These are phyloP conservation scores for Xestia ashworthii DNA, from an alignment of 2,888 invertebrate genomes.

Conservation along the genomic window DNA sequence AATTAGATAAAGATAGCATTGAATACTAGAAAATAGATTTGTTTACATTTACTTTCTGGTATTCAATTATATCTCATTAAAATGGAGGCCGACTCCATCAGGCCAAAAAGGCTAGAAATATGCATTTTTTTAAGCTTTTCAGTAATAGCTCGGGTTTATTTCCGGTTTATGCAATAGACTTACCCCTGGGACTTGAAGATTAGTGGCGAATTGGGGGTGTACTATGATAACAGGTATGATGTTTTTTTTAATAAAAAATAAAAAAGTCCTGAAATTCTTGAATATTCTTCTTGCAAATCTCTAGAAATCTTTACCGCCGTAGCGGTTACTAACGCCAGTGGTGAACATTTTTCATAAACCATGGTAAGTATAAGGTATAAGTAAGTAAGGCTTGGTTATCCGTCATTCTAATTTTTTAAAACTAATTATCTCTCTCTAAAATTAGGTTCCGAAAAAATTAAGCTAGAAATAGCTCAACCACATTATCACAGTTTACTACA, in stretches of 20 bases:
- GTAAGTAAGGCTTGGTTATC: too few relatives aligned
- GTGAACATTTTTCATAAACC: too few relatives aligned
- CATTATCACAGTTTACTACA: conserved; percentile 1
- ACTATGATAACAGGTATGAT: not conserved
- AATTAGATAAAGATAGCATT: too few relatives aligned
- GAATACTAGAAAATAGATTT: too few relatives aligned
- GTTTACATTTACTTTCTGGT: not conserved
- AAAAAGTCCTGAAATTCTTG: not conserved
- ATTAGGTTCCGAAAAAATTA: not conserved
- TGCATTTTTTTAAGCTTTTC: not conserved
- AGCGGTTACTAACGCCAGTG: not conserved
- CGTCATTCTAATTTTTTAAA: not conserved
- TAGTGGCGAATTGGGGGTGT: not conserved
- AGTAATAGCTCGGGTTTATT: not conserved
- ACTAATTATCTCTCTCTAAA: not conserved
- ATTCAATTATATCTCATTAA: not conserved
- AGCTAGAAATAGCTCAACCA: not conserved
- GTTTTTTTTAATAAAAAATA: not conserved
- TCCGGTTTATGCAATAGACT: too few relatives aligned
- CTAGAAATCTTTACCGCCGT: not conserved
- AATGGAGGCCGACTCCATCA: not conserved
- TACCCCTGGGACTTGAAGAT: not conserved
- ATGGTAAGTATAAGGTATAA: too few relatives aligned
- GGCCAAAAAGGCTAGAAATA: not conserved
- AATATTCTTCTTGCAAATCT: not conserved